Evolutionary conservation across 2,113 vertebrate species (phyloP).

Genomic region (Gopherus evgoodei): DNA sequence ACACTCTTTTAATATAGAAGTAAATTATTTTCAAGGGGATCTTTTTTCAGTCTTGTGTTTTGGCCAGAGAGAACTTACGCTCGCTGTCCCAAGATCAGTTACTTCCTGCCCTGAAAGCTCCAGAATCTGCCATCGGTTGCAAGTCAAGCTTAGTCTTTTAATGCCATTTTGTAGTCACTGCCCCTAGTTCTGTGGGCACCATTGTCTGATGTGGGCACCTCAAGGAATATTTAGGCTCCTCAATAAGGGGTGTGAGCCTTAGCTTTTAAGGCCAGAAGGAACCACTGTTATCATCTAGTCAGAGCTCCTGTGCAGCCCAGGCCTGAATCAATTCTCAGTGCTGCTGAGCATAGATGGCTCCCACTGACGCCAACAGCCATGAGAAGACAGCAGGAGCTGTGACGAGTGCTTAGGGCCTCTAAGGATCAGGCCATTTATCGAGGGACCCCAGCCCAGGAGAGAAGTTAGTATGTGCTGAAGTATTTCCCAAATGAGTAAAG

Average conservation of each 20-base stretch:
- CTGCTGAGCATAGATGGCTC: background rate
- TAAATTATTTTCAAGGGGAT: rapidly evolving
- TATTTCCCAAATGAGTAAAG: background rate
- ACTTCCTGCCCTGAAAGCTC: background rate
- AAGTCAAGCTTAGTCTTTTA: background rate
- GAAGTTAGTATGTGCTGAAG: background rate
- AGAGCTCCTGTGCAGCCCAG: rapidly evolving
- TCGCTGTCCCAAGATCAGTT: background rate
- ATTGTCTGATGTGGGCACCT: background rate
- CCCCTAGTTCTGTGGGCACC: rapidly evolving
- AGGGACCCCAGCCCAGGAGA: background rate
- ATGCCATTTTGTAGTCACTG: background rate
- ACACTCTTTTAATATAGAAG: background rate
- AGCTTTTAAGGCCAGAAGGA: background rate
- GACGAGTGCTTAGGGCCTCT: background rate
- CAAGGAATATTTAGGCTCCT: rapidly evolving
- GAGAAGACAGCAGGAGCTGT: background rate
- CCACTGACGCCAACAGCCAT: background rate
- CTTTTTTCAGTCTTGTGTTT: background rate
- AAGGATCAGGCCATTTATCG: background rate
- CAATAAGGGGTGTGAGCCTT: rapidly evolving
- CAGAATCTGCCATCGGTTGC: background rate
- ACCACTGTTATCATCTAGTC: background rate
- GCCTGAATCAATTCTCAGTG: rapidly evolving
- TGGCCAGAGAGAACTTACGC: background rate